phyloP scores from a whole-genome alignment of 2,113 vertebrate genomes.

The Nipponia nippon region DNA sequence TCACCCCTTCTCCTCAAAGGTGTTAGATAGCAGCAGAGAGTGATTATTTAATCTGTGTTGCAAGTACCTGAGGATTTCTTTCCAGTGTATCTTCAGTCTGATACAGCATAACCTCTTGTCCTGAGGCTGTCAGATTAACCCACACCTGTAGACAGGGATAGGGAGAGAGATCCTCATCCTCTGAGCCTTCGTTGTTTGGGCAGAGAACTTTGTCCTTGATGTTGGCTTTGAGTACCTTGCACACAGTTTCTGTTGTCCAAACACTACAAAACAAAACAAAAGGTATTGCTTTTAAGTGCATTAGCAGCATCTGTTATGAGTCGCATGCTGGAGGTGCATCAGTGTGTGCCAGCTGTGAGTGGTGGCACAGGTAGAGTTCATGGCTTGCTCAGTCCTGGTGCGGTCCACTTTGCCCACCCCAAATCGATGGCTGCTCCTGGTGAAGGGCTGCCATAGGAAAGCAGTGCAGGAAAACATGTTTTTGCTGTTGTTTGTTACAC shows the following conservation, averaged over 20 bases:
- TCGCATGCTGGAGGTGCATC: fast-evolving
- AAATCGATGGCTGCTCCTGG: fast-evolving
- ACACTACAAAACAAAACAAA: conserved; percentile 54
- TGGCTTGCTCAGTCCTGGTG: not conserved
- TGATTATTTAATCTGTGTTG: not conserved
- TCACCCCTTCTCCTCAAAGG: not conserved
- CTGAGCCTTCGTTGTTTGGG: not conserved
- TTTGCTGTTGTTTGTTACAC: fast-evolving
- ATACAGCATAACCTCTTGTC: conserved; percentile 72
- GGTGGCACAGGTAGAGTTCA: not conserved
- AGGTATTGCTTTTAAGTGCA: not conserved
- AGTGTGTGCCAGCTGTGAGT: not conserved
- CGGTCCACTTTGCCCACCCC: fast-evolving
- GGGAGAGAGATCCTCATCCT: conserved; percentile 56
- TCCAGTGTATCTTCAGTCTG: conserved; percentile 73
- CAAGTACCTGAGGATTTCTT: conserved; percentile 71
- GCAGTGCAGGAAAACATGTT: not conserved
- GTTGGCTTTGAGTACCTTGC: conserved; percentile 68
- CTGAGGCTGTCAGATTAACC: conserved; percentile 71
- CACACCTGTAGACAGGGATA: conserved; percentile 75
- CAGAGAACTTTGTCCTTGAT: conserved; percentile 59
- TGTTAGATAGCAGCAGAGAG: not conserved
- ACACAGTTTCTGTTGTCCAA: conserved; percentile 72
- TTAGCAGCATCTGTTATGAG: fast-evolving
- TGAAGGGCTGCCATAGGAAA: fast-evolving